Evolutionary conservation across 2,113 vertebrate species (phyloP).

Genomic region (Trichechus manatus): DNA sequence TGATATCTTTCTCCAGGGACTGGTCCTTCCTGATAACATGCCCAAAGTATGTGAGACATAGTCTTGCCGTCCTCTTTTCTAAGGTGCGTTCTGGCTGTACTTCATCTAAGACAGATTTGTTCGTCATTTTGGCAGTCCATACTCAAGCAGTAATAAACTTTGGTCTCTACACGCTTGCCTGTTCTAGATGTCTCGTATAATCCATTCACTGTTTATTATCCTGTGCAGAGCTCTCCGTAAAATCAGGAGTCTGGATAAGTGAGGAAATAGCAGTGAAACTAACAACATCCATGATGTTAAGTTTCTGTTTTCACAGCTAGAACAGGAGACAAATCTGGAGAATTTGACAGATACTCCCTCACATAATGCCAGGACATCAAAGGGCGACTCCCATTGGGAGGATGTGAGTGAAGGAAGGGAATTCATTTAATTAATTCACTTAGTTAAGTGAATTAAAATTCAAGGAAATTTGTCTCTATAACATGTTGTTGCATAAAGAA

Average conservation of each 20-base stretch:
- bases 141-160: background rate
- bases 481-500: background rate
- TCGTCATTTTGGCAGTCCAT: too few relatives aligned
- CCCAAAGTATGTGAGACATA: too few relatives aligned
- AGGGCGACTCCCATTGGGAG: background rate
- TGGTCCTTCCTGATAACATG: too few relatives aligned
- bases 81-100: too few relatives aligned
- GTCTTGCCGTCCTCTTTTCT: too few relatives aligned
- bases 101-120: too few relatives aligned
- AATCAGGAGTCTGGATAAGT: background rate
- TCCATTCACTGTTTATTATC: background rate
- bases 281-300: background rate
- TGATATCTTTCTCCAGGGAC: too few relatives aligned
- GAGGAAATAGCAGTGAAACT: background rate
- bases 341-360: background rate
- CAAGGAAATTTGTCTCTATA: background rate
- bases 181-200: background rate
- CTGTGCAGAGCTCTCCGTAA: background rate
- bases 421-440: too few relatives aligned
- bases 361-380: background rate
- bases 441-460: too few relatives aligned
- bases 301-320: background rate
- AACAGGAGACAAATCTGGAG: background rate
- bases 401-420: background rate
- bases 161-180: background rate